A percentile compares a stretch with the other conserved stretches of the same genome.
Evolutionary conservation across 2,888 invertebrate genomes (phyloP).

Genomic region (Conchocele bisecta): DNA sequence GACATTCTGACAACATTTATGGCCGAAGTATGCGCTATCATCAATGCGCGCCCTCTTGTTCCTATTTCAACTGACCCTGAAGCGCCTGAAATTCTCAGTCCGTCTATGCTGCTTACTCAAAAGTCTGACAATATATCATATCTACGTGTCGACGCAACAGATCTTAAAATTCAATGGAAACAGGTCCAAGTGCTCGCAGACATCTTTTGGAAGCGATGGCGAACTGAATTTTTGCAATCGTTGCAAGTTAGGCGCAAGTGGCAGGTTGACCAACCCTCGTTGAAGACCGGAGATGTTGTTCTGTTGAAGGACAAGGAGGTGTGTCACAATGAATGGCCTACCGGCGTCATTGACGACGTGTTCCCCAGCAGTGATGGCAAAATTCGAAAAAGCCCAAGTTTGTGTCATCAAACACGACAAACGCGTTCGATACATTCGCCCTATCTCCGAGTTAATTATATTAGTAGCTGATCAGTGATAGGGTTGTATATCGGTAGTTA

Average conservation of each 20-base stretch:
- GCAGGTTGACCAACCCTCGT: slow-evolving; percentile 10
- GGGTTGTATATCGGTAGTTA: too few species aligned
- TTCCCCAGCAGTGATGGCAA: slow-evolving; percentile 19
- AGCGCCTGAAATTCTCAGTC: slow-evolving; percentile 12
- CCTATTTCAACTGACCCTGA: slow-evolving; percentile 21
- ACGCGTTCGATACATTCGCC: not conserved
- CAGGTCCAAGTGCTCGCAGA: slow-evolving; percentile 29
- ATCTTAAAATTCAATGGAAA: slow-evolving; percentile 7
- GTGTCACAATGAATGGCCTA: slow-evolving; percentile 17
- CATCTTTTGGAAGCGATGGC: slow-evolving; percentile 36
- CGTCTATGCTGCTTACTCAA: slow-evolving; percentile 20
- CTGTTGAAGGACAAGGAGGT: slow-evolving; percentile 23
- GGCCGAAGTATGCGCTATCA: slow-evolving; percentile 26
- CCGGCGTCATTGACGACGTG: not conserved
- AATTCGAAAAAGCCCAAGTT: slow-evolving; percentile 10
- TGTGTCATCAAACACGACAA: not conserved
- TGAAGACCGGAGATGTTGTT: slow-evolving; percentile 12
- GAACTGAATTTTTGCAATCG: slow-evolving; percentile 19
- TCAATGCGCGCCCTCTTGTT: slow-evolving; percentile 21
- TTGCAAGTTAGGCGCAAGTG: slow-evolving; percentile 27
- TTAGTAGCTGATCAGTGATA: not conserved
- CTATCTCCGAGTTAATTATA: not conserved
- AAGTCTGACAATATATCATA: slow-evolving; percentile 5
- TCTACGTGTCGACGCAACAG: not conserved
- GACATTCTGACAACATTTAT: slow-evolving; percentile 26